A percentile compares a stretch with the other conserved stretches of the same genome.
Conservation (phyloP, 2,888 invertebrate genomes). For the Allygus modestus region DNA sequence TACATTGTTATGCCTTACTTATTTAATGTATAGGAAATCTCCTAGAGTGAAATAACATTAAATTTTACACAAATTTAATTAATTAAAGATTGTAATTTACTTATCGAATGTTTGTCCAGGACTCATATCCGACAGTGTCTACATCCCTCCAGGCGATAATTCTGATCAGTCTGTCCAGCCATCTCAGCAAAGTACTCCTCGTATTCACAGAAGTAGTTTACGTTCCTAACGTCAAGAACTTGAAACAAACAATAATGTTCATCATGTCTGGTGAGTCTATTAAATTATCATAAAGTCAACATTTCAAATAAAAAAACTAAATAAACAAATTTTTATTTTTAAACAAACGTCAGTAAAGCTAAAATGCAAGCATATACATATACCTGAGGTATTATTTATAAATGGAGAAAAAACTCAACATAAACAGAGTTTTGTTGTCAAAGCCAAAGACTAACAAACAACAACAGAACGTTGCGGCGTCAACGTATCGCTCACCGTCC, state of each 20-base stretch:
- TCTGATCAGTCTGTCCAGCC: constrained; percentile 83
- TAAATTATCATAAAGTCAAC: background rate
- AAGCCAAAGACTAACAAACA: background rate
- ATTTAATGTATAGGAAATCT: too few species aligned
- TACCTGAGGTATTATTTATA: too few species aligned
- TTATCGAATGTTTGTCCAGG: too few species aligned
- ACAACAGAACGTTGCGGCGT: background rate
- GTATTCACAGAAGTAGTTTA: constrained; percentile 84
- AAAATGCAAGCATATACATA: too few species aligned
- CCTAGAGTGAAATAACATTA: too few species aligned
- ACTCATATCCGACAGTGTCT: constrained; percentile 79
- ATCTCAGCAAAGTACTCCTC: constrained; percentile 83
- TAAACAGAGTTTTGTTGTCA: background rate
- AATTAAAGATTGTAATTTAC: too few species aligned
- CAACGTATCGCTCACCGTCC: background rate
- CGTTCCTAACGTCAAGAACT: constrained; percentile 75
- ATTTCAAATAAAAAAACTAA: too few species aligned
- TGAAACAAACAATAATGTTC: constrained; percentile 82
- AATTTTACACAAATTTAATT: too few species aligned
- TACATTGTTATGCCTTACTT: too few species aligned
- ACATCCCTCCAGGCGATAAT: constrained; percentile 81
- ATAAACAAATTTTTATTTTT: too few species aligned
- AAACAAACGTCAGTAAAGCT: too few species aligned
- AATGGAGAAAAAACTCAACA: too few species aligned
- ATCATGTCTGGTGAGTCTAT: constrained; percentile 79